Base-by-base conservation (phyloP, 2,888 invertebrate genomes). In the Cataglyphis albicans region DNA sequence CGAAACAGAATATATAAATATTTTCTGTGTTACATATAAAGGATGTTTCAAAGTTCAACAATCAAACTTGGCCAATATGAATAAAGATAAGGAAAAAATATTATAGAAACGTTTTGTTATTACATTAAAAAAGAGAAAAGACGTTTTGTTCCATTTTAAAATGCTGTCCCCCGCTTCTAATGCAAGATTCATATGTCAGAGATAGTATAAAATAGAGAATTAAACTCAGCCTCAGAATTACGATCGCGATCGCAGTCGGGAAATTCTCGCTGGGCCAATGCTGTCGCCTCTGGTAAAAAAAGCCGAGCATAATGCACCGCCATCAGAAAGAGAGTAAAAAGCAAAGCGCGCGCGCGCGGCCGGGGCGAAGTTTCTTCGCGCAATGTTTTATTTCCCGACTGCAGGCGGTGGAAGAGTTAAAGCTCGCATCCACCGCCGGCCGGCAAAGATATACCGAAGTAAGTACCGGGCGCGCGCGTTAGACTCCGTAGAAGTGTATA, bases 381-480 rank as follows among this genome's bases (percentile, higher is more conserved):
- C 88, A 85, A 92, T 92, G 91, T 90, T 92, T 92, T 90, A 91
- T 91, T 91, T 89, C 84, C 87, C 81, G 85, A 88, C 90, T 88
- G 91, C 91, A 85, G 90, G 91, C 91, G 89, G 87, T 90, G 90
- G 88, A 90, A 91, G 90, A 92, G 91, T 92, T 91, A 91, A 90
- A 80, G 88, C 90, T 85, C 88, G 87, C 87, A 83, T 84, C 81
- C 63, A 82, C 76, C 74, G 68, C 65, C 78, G 78, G 81, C 72
- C 76, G 78, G 84, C 84, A 82, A 88, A 91, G 88, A 89, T 91
- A 90, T 84, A 91, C 84, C 87, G 67, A 81, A 89, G 87, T 87
- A 90, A 91, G 91, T 89, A 87, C 87, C 86, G 85, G 88, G 84
- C 89, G 89, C 86, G 85, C 87, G 84, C 89, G 89, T 88, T 90